These are phyloP conservation scores for Lampris megalopsis DNA, from an alignment of 2,113 vertebrate genomes.

Conservation along the genomic window DNA sequence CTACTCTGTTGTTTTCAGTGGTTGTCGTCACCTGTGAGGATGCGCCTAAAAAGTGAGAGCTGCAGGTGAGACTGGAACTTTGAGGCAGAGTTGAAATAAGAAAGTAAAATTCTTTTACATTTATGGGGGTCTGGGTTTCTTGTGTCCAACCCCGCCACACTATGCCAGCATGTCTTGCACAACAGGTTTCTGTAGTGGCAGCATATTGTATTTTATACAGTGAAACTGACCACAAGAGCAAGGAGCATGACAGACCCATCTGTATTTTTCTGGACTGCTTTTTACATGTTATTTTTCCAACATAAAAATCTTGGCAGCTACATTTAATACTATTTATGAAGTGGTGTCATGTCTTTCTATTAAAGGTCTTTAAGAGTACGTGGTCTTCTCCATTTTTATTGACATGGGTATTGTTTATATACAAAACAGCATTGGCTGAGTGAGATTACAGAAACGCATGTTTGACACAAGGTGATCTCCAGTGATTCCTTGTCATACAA, in stretches of 20 bases:
- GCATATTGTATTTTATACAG: conserved; percentile 21
- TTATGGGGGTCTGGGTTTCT: conserved; percentile 41
- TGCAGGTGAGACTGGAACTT: conserved; percentile 21
- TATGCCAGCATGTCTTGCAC: conserved; percentile 66
- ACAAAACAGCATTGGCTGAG: background rate
- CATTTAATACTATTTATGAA: conserved; percentile 85
- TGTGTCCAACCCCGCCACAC: conserved; percentile 42
- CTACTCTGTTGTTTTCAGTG: conserved; percentile 4
- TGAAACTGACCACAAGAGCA: conserved; percentile 14
- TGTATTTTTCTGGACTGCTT: conserved; percentile 75
- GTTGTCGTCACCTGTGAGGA: conserved; percentile 21
- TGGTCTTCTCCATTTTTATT: conserved; percentile 6
- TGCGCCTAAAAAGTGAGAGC: background rate
- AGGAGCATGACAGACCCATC: conserved; percentile 47
- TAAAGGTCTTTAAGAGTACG: conserved; percentile 82
- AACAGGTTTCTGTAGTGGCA: conserved; percentile 24
- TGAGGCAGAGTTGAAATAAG: conserved; percentile 8
- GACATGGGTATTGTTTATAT: background rate
- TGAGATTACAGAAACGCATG: too few relatives aligned
- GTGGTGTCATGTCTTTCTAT: conserved; percentile 85
- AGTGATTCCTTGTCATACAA: conserved; percentile 76
- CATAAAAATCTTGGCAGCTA: conserved; percentile 83
- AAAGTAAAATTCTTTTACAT: conserved; percentile 34
- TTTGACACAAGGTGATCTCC: background rate
- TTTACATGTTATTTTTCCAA: conserved; percentile 78